phyloP scores from a whole-genome alignment of 2,888 invertebrate species.

The Tetrapedia diversipes region DNA sequence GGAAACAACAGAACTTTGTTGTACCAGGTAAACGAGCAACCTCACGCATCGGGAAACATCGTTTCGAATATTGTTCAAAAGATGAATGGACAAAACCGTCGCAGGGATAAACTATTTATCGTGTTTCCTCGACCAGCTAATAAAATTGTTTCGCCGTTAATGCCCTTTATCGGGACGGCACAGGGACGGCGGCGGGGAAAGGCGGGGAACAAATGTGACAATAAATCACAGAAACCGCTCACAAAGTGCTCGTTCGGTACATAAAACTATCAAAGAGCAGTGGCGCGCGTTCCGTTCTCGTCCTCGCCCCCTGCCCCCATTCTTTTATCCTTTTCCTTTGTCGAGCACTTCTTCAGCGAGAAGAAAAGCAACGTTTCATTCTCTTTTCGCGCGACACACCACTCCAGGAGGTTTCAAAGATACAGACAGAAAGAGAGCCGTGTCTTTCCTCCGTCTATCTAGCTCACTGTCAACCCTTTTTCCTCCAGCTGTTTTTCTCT shows the following conservation, averaged over 20 bases:
- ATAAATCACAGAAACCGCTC: slow-evolving; percentile 39
- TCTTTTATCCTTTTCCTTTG: slow-evolving; percentile 34
- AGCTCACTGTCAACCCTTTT: background rate
- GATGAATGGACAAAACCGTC: too few relatives aligned
- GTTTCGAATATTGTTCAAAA: too few relatives aligned
- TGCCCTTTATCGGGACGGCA: background rate
- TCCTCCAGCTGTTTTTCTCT: background rate
- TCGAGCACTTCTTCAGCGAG: slow-evolving; percentile 15
- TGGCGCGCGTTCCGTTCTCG: background rate
- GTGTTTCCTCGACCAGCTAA: too few relatives aligned
- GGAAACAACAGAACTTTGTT: too few relatives aligned
- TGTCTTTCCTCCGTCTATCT: background rate
- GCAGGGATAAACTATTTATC: too few relatives aligned
- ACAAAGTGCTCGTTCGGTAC: slow-evolving; percentile 49
- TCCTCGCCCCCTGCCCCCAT: slow-evolving; percentile 10
- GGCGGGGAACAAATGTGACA: slow-evolving; percentile 9
- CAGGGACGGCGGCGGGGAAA: slow-evolving; percentile 1
- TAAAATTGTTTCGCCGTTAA: background rate
- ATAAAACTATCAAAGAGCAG: slow-evolving; percentile 43
- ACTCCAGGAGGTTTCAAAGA: slow-evolving; percentile 3
- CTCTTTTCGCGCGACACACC: slow-evolving; percentile 35
- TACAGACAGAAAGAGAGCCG: slow-evolving; percentile 6
- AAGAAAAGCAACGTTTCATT: slow-evolving; percentile 42
- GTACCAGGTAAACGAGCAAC: too few relatives aligned
- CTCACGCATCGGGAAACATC: too few relatives aligned